Evolutionary conservation across 2,888 invertebrate genomes (phyloP), one percentile per base, ranked within the genome.

Genomic region (Hymenopus coronatus): DNA sequence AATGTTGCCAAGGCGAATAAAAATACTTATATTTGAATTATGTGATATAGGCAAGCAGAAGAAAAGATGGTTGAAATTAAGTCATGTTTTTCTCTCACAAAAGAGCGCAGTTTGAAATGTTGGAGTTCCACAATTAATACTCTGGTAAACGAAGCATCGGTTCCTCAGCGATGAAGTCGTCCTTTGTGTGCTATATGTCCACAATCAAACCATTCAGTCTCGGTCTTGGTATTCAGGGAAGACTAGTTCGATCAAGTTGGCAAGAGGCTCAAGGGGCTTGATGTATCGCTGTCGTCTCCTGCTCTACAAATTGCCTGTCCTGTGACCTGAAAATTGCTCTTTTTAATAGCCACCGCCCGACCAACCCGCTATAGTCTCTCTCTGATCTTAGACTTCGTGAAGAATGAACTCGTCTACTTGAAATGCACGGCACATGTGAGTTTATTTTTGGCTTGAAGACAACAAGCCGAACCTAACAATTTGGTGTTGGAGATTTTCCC

Each of bases 261-360:
- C 54, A 70, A 25, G 20, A 20, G 4, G 54, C 20, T 70, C 54
- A 70, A 70, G 54, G 54, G 54, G 54, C 54, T 70, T 70, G 54
- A 70, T 70, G 54, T 70, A 70, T 70, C 12, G 40, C 40, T 84
- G 25, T 40, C 46, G 40, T 40, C 40, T 33, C 30, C 33, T 87
- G 20, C 81, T 14, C 28, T 87, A 89, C 88, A 89, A 88, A 89
- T 89, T 86, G 88, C 88, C 82, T 82, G 89, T 89, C 88, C 88
- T 40, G 88, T 70, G 89, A 89, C 89, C 88, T 89, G 88, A 89
- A 88, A 89, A 86, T 88, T 88, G 87, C 82, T 86, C 46, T 81
- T 89, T 89, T 89, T 81, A 87, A 89, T 81, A 84, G 84, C 33
- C 25, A 70, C 28, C 33, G 28, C 40, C 89, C n/a, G 87, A 81